Percentiles rank a stretch among this genome's conserved stretches.
These are phyloP conservation scores for Adineta ricciae DNA, from an alignment of 2,888 invertebrate genomes.

Conservation along the genomic window DNA sequence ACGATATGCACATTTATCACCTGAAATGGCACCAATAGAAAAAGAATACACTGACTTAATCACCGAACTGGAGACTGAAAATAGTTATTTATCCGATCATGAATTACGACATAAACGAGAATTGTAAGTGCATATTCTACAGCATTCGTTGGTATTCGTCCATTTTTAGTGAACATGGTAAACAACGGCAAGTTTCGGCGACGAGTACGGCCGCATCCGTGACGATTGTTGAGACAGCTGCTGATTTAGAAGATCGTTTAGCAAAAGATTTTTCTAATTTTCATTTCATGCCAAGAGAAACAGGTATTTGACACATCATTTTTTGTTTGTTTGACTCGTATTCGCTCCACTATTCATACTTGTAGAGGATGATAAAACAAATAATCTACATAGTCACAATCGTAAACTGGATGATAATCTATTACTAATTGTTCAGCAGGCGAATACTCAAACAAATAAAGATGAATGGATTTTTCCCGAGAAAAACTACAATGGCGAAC, in stretches of 20 bases:
- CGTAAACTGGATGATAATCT: background rate
- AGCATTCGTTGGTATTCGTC: too few relatives aligned
- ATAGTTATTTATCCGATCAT: conserved; percentile 12
- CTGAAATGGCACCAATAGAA: background rate
- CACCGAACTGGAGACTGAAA: background rate
- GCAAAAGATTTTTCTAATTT: background rate
- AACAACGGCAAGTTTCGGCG: background rate
- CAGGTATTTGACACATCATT: background rate
- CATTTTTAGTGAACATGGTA: background rate
- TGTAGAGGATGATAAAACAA: background rate
- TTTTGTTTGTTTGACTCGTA: background rate
- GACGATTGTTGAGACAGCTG: background rate
- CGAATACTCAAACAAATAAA: background rate
- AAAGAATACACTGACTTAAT: background rate
- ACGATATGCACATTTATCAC: background rate
- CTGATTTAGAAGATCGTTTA: background rate
- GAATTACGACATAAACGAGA: background rate
- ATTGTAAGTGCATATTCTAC: background rate
- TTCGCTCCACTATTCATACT: background rate
- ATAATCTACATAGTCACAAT: background rate
- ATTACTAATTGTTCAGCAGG: background rate
- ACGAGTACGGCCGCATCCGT: background rate
- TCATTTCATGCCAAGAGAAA: background rate
- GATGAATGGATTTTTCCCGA: background rate
- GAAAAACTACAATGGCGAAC: background rate